Conservation (phyloP, 2,113 vertebrate species). For the Phrynosoma platyrhinos region DNA sequence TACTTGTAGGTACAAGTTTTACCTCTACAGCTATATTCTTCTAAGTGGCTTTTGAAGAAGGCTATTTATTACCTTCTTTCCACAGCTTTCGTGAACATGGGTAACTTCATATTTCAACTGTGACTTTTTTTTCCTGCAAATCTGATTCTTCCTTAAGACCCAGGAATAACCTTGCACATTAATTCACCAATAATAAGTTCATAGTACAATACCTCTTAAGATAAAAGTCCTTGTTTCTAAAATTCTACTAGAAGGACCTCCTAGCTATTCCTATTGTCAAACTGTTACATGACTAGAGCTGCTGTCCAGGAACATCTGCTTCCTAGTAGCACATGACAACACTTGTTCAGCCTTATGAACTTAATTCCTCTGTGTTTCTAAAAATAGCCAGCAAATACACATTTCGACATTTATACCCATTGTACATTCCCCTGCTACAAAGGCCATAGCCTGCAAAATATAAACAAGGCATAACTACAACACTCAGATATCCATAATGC, state of each 20-base stretch:
- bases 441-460: too few species aligned
- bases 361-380: constrained; percentile 39
- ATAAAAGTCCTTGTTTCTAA: not conserved
- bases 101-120: too few species aligned
- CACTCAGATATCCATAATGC: not conserved
- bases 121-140: not conserved
- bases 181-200: constrained; percentile 27
- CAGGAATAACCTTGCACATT: constrained; percentile 21
- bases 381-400: constrained; percentile 47
- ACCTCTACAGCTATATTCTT: not conserved
- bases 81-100: not conserved
- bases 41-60: not conserved
- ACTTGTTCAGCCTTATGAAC: constrained; percentile 41
- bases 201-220: constrained; percentile 23
- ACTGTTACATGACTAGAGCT: constrained; percentile 45
- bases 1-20: not conserved
- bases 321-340: constrained; percentile 44
- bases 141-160: not conserved
- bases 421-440: too few species aligned
- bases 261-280: constrained; percentile 53
- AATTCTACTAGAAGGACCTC: constrained; percentile 43
- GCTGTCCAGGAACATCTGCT: constrained; percentile 52
- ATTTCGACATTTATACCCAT: too few species aligned
- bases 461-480: not conserved
- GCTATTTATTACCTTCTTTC: not conserved